A percentile compares a stretch with the other conserved stretches of the same genome.
Evolutionary conservation across 2,113 vertebrate species (phyloP).

Genomic region (Thunnus thynnus): DNA sequence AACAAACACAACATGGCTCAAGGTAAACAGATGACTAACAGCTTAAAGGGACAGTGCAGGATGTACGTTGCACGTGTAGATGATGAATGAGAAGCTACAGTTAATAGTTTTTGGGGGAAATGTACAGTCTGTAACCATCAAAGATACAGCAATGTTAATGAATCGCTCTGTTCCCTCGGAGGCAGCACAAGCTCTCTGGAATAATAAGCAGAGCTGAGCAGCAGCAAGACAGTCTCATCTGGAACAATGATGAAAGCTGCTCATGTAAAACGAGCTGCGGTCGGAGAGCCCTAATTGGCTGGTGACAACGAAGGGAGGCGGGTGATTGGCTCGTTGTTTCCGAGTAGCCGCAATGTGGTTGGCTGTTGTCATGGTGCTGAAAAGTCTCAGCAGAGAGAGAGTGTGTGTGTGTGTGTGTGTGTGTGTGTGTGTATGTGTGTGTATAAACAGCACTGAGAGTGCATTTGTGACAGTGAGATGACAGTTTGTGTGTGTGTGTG

Average conservation of each 20-base stretch:
- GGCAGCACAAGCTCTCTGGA: conserved; percentile 24
- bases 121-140: conserved; percentile 5
- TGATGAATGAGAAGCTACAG: not conserved
- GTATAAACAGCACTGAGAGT: not conserved
- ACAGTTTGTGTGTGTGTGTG: not conserved
- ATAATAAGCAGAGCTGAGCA: conserved; percentile 35
- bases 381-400: conserved; percentile 32
- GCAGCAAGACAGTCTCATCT: conserved; percentile 42
- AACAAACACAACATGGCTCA: not conserved
- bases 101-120: not conserved
- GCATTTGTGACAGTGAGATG: conserved; percentile 3
- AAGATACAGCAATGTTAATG: conserved; percentile 44
- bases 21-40: not conserved
- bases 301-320: conserved; percentile 18
- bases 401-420: conserved; percentile 11
- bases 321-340: conserved; percentile 55
- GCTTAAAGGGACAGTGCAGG: not conserved
- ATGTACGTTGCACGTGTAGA: no score
- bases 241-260: conserved; percentile 62
- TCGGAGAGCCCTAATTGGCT: conserved; percentile 59
- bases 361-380: conserved; percentile 73
- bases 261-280: conserved; percentile 37
- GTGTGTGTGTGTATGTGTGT: conserved; percentile 7
- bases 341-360: conserved; percentile 29
- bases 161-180: conserved; percentile 44